phyloP scores from a whole-genome alignment of 2,888 invertebrate species.

The Bhutanitis thaidina region DNA sequence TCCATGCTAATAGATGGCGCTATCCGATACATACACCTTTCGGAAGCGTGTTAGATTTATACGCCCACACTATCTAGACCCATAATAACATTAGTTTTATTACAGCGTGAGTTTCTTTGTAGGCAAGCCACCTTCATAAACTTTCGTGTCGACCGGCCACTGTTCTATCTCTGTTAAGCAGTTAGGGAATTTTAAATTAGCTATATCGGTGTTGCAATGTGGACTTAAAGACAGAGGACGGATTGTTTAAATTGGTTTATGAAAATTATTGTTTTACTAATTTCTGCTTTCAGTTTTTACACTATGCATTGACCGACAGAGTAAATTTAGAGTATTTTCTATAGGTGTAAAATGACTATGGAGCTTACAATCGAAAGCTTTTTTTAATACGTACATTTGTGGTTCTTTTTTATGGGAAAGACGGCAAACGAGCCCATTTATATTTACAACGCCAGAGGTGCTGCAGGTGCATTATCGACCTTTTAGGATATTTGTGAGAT shows the following conservation, averaged over 20 bases:
- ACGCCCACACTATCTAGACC: constrained; percentile 28
- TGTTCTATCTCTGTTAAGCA: constrained; percentile 10
- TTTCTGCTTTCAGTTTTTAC: too few relatives aligned
- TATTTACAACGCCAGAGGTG: too few relatives aligned
- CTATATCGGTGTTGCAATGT: not conserved
- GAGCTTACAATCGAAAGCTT: too few relatives aligned
- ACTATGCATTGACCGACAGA: too few relatives aligned
- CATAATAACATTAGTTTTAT: not conserved
- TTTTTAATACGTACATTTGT: too few relatives aligned
- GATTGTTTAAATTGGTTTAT: not conserved
- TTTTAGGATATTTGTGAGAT: too few relatives aligned
- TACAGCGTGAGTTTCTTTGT: not conserved
- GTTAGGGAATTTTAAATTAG: constrained; percentile 3
- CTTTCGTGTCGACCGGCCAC: constrained; percentile 11
- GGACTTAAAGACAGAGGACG: not conserved
- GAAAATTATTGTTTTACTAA: too few relatives aligned
- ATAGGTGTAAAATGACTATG: too few relatives aligned
- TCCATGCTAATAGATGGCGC: constrained; percentile 32
- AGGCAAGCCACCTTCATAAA: not conserved
- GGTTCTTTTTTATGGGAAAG: too few relatives aligned
- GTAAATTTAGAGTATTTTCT: too few relatives aligned
- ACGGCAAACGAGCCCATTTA: too few relatives aligned
- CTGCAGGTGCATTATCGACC: too few relatives aligned
- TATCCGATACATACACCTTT: constrained; percentile 28
- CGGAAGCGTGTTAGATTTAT: constrained; percentile 40